Conservation (phyloP, 2,113 vertebrate genomes). For the Amazona guildingii region DNA sequence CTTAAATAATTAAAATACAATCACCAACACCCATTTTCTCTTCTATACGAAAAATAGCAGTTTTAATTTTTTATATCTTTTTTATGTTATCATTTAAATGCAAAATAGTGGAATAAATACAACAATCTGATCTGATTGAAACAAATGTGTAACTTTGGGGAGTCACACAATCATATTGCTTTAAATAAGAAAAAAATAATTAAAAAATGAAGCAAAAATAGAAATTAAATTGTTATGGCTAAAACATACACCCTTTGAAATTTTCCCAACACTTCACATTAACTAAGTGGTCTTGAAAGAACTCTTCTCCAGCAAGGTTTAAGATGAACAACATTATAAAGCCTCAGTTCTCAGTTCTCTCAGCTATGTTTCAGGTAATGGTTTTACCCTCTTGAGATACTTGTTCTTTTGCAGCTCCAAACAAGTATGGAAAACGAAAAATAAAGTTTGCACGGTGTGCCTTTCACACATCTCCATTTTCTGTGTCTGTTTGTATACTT, state of each 20-base stretch:
- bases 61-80: constrained; percentile 90
- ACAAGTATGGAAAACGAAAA: constrained; percentile 64
- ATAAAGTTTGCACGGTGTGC: constrained; percentile 53
- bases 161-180: constrained; percentile 89
- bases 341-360: constrained; percentile 33
- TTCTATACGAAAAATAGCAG: constrained; percentile 91
- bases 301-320: constrained; percentile 74
- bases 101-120: constrained; percentile 91
- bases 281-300: constrained; percentile 79
- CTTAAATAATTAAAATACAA: constrained; percentile 91
- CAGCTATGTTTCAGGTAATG: constrained; percentile 61
- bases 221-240: constrained; percentile 72
- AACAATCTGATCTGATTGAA: constrained; percentile 90
- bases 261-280: constrained; percentile 77
- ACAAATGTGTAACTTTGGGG: constrained; percentile 84
- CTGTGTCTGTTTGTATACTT: constrained; percentile 48
- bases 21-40: constrained; percentile 86
- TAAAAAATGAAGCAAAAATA: constrained; percentile 74
- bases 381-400: constrained; percentile 64
- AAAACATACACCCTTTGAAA: constrained; percentile 80
- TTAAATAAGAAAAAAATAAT: constrained; percentile 84
- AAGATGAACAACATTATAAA: constrained; percentile 73
- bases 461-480: constrained; percentile 60
- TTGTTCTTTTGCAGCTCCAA: constrained; percentile 67
- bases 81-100: constrained; percentile 87